Evolutionary conservation across 2,797 vertebrate genomes (phyloP), one percentile per base, ranked within the genome.

Genomic region (Choloepus didactylus): DNA sequence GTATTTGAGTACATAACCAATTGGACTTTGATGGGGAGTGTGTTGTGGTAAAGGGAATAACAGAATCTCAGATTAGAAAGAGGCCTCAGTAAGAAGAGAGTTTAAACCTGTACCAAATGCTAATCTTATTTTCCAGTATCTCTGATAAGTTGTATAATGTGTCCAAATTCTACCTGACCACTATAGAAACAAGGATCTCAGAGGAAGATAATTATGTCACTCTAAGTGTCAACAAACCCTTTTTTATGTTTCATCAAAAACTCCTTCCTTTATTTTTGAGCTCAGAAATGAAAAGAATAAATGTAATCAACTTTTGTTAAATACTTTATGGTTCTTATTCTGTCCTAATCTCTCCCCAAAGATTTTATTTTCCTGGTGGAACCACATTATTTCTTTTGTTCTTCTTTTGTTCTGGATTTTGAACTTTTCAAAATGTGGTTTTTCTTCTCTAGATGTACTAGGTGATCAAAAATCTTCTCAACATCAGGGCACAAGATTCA

Each of bases 361-460:
- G 12, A 4, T 69, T 87, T 88, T 31, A 27, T 83, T 93, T 94
- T 93, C 29, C 12, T 19, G 8, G 3, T 44, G 8, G 25, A 9
- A 27, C 6, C 16, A 31, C 69, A 25, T 62, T 35, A 14, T 86
- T 11, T 70, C 15, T 95, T 94, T 62, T 25, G 5, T 85, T n/a
- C 64, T 66, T 93, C 23, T 64, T 84, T 92, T 79, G 54, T 46
- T 89, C 35, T 77, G 10, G 7, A 44, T 41, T 81, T 93, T 89
- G n/a, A 81, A 92, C 4, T 5, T 44, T 73, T 95, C 18, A 67
- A 54, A 60, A 1, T 6, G 0, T 46, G 25, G 21, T 75, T 81
- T 21, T 56, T 79, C 3, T 84, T 83, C 88, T 44, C 25, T 46
- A 15, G 38, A 19, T 56, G 6, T 27, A 27, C 10, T 51, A 60